Base-by-base conservation (phyloP, 2,113 vertebrate species). In the Indicator maculatus region DNA sequence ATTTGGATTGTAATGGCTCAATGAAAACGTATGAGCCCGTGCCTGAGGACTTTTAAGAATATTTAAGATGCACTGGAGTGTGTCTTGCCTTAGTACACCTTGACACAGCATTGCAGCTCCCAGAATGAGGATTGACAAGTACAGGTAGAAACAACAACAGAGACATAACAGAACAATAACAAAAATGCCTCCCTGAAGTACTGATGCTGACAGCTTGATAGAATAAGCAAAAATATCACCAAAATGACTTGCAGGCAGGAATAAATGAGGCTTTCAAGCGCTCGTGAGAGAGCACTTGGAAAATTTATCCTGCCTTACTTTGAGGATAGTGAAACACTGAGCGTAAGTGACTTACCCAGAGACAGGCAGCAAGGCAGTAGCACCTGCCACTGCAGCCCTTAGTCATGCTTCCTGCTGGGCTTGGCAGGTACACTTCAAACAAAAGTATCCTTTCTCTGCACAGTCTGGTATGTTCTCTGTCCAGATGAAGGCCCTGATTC, bases 1-100 rank as follows among this genome's bases (percentile, higher is more conserved):
- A 86, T 96, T 97, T 97, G 92, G 79, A 89, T 93, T 95, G 91
- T 86, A 95, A 95, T 79, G 86, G 85, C 93, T 95, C 79, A 97
- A 30, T 93, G 93, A 88, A 91, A 96, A 94, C 1, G 13, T 96
- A 91, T 73, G 92, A 96, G 91, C 82, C 85, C 64, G 78, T 89
- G 80, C 85, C 93, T 85, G 39, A 94, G 86, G 88, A 66, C 28
- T 94, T 95, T 74, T 53, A 88, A 92, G 81, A 86, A 83, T 76
- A 94, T 89, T 97, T 84, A 94, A 95, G 88, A 81, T 73, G 93
- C 82, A 88, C 36, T 86, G 83, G 84, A 95, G 95, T 94, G 77
- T 93, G 89, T 93, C 94, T 36, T 96, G 85, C 90, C 69, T 94
- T 92, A 56, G 47, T 59, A 83, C 92, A 93, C 92, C 93, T 95